A percentile compares a stretch with the other conserved stretches of the same genome.
Evolutionary conservation across 2,113 vertebrate genomes (phyloP).

Genomic region (Vombatus ursinus): DNA sequence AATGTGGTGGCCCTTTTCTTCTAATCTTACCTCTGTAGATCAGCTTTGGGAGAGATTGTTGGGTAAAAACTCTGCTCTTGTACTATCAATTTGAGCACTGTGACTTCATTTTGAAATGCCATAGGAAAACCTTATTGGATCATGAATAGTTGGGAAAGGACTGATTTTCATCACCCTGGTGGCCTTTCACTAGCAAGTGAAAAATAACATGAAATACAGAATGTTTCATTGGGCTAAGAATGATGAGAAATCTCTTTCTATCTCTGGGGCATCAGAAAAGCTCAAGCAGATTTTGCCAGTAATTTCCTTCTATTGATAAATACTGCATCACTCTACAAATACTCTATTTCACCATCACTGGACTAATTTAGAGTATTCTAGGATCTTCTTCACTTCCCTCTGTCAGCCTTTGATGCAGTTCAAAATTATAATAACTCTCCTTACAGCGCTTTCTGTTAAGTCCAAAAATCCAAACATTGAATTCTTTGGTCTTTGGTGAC

Average conservation of each 20-base stretch:
- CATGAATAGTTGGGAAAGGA: not conserved
- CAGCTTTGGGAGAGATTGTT: not conserved
- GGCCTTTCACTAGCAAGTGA: slow-evolving; percentile 23
- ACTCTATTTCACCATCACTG: not conserved
- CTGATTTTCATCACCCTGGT: not conserved
- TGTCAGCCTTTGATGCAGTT: slow-evolving; percentile 2
- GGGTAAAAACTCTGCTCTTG: not conserved
- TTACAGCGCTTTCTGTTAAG: slow-evolving; percentile 6
- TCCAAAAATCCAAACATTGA: slow-evolving; percentile 17
- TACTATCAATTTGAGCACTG: not conserved
- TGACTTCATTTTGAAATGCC: not conserved
- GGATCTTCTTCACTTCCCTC: not conserved
- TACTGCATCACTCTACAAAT: not conserved
- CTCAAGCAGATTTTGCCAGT: not conserved
- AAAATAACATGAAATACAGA: not conserved
- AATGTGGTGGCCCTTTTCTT: not conserved
- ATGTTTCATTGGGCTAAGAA: not conserved
- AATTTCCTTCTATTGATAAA: not conserved
- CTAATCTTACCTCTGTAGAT: not conserved
- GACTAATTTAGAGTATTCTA: not conserved
- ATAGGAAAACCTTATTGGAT: not conserved
- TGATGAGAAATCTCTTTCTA: not conserved
- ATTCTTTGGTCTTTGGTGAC: slow-evolving; percentile 20
- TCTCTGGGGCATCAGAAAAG: not conserved
- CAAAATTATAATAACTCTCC: slow-evolving; percentile 5